Evolutionary conservation across 1,140 invertebrate genomes (phyloP), one percentile per base, ranked within the genome.

Genomic region (Eueides isabella): DNA sequence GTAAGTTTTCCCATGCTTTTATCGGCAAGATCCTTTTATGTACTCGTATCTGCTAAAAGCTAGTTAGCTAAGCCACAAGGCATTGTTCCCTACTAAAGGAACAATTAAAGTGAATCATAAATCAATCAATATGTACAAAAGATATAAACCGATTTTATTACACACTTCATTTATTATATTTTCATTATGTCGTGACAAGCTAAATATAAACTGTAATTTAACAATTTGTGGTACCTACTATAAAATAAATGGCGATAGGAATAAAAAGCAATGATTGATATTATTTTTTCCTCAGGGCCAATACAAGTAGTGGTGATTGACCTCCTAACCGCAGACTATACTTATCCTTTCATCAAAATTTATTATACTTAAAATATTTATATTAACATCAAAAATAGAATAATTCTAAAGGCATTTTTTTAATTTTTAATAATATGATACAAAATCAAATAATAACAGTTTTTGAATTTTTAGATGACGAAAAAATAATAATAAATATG

Each of bases 251-350:
- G n/a, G 38, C 29, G 33, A 9, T 61, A 35, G 62, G 71, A 78
- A 82, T 81, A 87, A 85, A 79, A 82, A 71, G 29, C 35, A 73
- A 67, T 81, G 80, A 83, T 85, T 80, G 77, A 78, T 74, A 80
- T 79, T 80, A 80, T 83, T 67, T 23, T 80, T 76, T 71, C 75
- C 72, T 82, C 84, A 88, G 68, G 83, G 82, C 75, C 84, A 81
- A 67, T 78, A 72, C 79, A 78, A 63, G 33, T 55, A 55, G 9
- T 3, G 78, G 83, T 86, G 80, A 90, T 78, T 80, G 77, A 87
- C 86, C 87, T 86, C 75, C 84, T 85, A 85, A 83, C 86, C 78
- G 63, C 68, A 55, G 30, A 31, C 62, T 67, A 74, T 76, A 77
- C 28, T 44, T 74, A 76, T 78, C 75, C 74, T 86, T 86, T 82